These are phyloP conservation scores for Cacatua alba DNA, from an alignment of 2,113 vertebrate species.

Conservation along the genomic window DNA sequence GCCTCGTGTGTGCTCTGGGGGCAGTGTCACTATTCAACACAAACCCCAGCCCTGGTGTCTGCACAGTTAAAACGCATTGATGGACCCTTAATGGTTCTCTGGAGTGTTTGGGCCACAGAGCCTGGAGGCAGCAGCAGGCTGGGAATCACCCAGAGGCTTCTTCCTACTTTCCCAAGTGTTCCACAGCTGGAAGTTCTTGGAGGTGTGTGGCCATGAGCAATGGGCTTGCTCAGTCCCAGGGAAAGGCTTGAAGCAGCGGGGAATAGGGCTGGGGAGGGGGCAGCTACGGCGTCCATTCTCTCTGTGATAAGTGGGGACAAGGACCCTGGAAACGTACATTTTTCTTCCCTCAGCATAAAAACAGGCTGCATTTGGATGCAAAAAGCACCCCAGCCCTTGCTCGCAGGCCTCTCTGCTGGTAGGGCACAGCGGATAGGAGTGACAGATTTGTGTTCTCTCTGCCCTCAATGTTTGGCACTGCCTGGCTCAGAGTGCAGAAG, in stretches of 20 bases:
- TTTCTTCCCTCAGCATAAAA: not conserved
- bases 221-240: not conserved
- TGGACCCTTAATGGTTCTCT: not conserved
- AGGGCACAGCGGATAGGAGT: not conserved
- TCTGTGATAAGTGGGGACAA: not conserved
- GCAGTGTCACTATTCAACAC: not conserved
- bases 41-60: not conserved
- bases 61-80: not conserved
- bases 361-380: not conserved
- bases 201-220: not conserved
- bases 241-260: not conserved
- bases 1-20: not conserved
- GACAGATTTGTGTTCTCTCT: not conserved
- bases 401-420: accelerated
- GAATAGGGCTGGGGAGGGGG: not conserved
- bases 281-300: not conserved
- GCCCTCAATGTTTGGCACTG: not conserved
- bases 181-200: not conserved
- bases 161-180: not conserved
- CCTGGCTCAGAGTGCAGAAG: not conserved
- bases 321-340: accelerated
- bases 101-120: not conserved
- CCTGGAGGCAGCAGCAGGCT: not conserved
- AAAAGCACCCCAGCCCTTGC: not conserved
- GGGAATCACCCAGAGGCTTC: not conserved